These are phyloP conservation scores for Tubulanus polymorphus DNA, from an alignment of 2,888 invertebrate genomes.

Conservation along the genomic window DNA sequence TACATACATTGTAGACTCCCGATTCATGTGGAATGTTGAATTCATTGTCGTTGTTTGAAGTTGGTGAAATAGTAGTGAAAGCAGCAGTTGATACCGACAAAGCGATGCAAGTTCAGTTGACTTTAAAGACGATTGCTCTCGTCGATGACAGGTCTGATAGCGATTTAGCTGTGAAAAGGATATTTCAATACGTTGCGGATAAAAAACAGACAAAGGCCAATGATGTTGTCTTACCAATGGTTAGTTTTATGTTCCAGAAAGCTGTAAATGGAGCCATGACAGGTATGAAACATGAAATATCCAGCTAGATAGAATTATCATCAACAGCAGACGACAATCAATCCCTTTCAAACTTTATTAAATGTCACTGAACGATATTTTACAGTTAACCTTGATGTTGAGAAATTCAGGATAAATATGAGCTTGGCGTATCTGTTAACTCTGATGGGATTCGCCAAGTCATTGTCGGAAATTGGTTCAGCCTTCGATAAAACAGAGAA, in stretches of 20 bases:
- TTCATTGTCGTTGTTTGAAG: slow-evolving; percentile 66
- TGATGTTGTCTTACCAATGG: slow-evolving; percentile 61
- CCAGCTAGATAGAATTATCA: no score
- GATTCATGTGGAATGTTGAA: slow-evolving; percentile 56
- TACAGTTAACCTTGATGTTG: slow-evolving; percentile 68
- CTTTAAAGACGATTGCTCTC: slow-evolving; percentile 66
- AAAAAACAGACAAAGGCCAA: slow-evolving; percentile 61
- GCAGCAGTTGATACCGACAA: slow-evolving; percentile 67
- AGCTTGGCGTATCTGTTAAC: slow-evolving; percentile 67
- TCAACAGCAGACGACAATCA: no score
- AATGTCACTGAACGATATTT: slow-evolving; percentile 10
- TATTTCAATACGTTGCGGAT: slow-evolving; percentile 63
- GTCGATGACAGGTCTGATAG: slow-evolving; percentile 72
- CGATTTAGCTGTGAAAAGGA: slow-evolving; percentile 48
- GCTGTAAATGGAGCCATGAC: slow-evolving; percentile 61
- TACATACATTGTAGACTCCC: background rate
- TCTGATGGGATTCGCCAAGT: slow-evolving; percentile 57
- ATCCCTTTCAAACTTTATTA: no score
- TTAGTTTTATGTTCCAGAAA: slow-evolving; percentile 66
- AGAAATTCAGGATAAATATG: slow-evolving; percentile 68
- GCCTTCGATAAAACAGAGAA: background rate
- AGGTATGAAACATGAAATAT: slow-evolving; percentile 25
- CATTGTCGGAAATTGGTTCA: background rate
- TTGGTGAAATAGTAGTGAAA: slow-evolving; percentile 65
- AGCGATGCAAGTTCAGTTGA: slow-evolving; percentile 67